Base-by-base conservation (phyloP, 2,797 vertebrate genomes). In the Manis pentadactyla region DNA sequence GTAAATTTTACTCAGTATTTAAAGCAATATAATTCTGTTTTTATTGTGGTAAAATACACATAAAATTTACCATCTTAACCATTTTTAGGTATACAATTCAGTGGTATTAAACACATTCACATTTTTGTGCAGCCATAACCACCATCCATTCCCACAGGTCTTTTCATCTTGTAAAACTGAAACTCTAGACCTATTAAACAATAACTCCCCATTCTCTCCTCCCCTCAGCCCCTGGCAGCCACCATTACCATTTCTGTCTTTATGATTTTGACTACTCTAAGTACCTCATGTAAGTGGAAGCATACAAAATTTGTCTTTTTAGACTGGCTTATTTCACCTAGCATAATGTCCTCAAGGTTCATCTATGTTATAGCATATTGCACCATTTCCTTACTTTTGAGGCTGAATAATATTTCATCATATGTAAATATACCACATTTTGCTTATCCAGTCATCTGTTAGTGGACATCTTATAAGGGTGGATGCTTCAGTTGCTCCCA, bases 1-100 rank as follows among this genome's bases (percentile, higher is more conserved):
- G 42, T 75, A 82, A 87, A 86, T 78, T 92, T 59, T 42, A 93
- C 59, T 85, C 19, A 92, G 25, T 74, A 73, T 66, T 88, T 55
- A 93, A 81, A 86, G 69, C 25, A 94, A 39, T 15, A 57, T 1
- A 69, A 73, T 39, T 82, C 46, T 51, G 5, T 87, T 84, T n/a
- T 74, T 46, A 82, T 31, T 13, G 3, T 82, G 78, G 57, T 31
- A 81, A 81, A 59, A 81, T 59, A 29, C 25, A 73, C 18, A 17
- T 23, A 57, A 78, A 37, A 37, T 27, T 57, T 78, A 59, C 34
- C 77, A 73, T 31, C 27, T 46, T 29, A 73, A 27, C 39, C 39
- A 46, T 42, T 73, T 46, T 46, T 73, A 73, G 42, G 13, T 27
- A 7, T 29, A 73, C 39, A 27, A 21, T 73, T 73, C 39, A 46